Conservation (phyloP, 2,888 invertebrate species). For the Nomada lathburiana region DNA sequence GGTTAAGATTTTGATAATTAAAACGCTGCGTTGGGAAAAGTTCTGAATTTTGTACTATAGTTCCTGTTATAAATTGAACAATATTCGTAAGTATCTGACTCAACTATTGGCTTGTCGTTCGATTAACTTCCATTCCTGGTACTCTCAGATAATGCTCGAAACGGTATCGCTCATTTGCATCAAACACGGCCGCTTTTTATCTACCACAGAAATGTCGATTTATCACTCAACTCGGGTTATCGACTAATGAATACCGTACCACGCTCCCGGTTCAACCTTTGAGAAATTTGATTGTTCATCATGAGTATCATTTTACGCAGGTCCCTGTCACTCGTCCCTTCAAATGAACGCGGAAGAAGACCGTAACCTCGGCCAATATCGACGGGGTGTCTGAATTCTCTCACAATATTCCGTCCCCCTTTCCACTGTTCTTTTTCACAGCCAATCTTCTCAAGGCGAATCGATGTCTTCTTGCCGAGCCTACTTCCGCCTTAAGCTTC, state of each 20-base stretch:
- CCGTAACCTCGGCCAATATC: conserved; percentile 74
- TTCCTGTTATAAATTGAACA: too few relatives aligned
- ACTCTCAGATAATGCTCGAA: too few relatives aligned
- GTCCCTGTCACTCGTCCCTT: conserved; percentile 52
- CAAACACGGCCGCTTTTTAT: conserved; percentile 29
- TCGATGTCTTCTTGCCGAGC: too few relatives aligned
- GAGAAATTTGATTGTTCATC: conserved; percentile 40
- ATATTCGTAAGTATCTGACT: too few relatives aligned
- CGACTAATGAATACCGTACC: conserved; percentile 42
- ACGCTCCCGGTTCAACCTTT: not conserved
- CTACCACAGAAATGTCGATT: conserved; percentile 5
- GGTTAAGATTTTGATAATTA: too few relatives aligned
- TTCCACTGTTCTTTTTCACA: conserved; percentile 6
- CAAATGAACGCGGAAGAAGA: conserved; percentile 42
- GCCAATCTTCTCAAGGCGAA: too few relatives aligned
- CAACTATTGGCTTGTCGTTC: too few relatives aligned
- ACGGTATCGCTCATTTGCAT: conserved; percentile 21
- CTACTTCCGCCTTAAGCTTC: too few relatives aligned
- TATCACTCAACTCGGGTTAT: conserved; percentile 34
- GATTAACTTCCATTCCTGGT: not conserved
- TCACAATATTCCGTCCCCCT: not conserved
- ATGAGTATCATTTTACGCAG: conserved; percentile 28
- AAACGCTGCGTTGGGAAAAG: too few relatives aligned
- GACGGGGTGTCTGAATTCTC: conserved; percentile 45
- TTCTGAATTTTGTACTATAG: too few relatives aligned